These are phyloP conservation scores for Heteronetta atricapilla DNA, from an alignment of 2,113 vertebrate genomes.

Conservation along the genomic window DNA sequence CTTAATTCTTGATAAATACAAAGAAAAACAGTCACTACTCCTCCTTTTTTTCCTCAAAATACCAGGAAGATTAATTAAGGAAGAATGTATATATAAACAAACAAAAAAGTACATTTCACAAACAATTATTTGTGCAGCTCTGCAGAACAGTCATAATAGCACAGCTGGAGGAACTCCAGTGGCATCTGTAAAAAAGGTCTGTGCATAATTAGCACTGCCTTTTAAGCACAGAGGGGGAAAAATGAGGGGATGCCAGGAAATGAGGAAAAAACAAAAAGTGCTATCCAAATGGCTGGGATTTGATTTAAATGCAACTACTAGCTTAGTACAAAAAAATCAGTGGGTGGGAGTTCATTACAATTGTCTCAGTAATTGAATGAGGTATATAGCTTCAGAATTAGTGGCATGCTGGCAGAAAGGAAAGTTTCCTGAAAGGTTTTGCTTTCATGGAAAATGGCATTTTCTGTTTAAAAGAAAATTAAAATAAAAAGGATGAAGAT, in stretches of 20 bases:
- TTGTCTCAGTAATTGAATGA: neutral
- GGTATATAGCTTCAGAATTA: neutral
- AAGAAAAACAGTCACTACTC: neutral
- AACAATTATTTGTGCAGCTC: slow-evolving; percentile 6
- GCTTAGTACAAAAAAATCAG: neutral
- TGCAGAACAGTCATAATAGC: neutral
- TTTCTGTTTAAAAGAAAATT: neutral
- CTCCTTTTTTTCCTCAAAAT: neutral
- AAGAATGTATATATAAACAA: neutral
- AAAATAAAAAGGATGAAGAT: neutral
- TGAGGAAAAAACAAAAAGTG: neutral
- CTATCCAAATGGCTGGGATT: neutral
- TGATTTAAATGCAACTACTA: neutral
- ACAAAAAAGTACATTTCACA: neutral
- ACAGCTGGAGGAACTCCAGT: slow-evolving; percentile 35
- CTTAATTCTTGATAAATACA: neutral
- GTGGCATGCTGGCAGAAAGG: neutral
- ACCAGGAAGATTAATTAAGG: neutral
- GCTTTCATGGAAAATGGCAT: neutral
- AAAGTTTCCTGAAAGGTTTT: neutral
- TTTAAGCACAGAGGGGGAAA: neutral
- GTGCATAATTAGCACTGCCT: neutral
- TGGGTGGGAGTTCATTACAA: neutral
- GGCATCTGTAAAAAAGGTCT: neutral
- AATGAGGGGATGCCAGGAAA: neutral